Base-by-base conservation (phyloP, 2,113 vertebrate species). In the Phalacrocorax brasilianus region DNA sequence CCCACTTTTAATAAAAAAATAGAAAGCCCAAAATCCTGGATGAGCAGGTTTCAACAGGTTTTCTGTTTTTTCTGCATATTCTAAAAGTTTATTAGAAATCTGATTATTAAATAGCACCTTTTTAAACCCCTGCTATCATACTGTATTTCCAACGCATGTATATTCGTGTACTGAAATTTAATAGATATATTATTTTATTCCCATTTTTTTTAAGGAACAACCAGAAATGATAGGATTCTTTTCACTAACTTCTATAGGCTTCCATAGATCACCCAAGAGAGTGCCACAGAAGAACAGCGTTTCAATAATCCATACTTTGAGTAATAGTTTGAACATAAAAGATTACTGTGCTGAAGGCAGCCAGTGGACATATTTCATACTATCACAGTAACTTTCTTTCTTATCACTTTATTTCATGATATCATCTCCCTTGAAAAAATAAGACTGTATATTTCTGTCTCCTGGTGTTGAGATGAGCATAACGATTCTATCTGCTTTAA, bases 301-400 rank as follows among this genome's bases (percentile, higher is more conserved):
- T 95, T 95, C 94, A 89, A 74, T 91, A 95, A 92, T 82, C 89
- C 7, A 7, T 82, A 87, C 70, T 92, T 82, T 95, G 94, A 95
- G 80, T 85, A 95, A 94, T 47, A 95, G 84, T 91, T 88, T 70
- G 74, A 87, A 94, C 78, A 91, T 89, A 93, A 97, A 95, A 96
- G 80, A 97, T 95, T 61, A 66, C 75, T 55, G 66, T 62, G 77
- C 71, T 95, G 95, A 95, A 85, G 81, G 83, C 89, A 96, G 77
- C 45, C 80, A 83, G 42, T 65, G 78, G 81, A 92, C 63, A 79
- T 95, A 94, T 94, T 92, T 97, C 89, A 93, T 53, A 28, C 74
- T 80, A 95, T 88, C 89, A 92, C 3, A 0, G 91, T 73, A 94
- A 94, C 86, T 94, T 92, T 45, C 86, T 59, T 75, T 76, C 83